These are phyloP conservation scores for Colossoma macropomum DNA, from an alignment of 2,113 vertebrate genomes.

Conservation along the genomic window DNA sequence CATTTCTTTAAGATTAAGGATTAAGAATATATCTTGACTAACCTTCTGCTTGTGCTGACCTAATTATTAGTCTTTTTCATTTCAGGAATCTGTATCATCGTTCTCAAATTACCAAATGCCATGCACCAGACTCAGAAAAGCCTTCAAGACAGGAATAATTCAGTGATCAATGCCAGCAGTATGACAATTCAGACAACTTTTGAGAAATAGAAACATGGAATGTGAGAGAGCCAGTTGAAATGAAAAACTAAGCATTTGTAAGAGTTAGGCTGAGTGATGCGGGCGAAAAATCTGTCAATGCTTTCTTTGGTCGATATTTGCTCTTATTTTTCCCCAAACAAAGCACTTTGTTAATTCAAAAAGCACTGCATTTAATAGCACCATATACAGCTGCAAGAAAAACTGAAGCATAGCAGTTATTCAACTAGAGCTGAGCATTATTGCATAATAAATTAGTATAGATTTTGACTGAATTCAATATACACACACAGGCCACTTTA, in stretches of 20 bases:
- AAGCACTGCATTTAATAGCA: neutral
- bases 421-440: neutral
- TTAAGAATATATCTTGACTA: too few relatives aligned
- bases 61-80: neutral
- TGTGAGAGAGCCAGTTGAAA: neutral
- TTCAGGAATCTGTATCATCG: neutral
- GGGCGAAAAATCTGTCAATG: neutral
- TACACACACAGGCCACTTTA: neutral
- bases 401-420: neutral
- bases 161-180: neutral
- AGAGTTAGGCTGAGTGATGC: neutral
- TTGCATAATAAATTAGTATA: neutral
- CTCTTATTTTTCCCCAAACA: neutral
- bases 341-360: constrained; percentile 3
- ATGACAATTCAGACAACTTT: neutral
- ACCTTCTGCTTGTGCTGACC: too few relatives aligned
- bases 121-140: neutral
- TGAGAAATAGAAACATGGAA: neutral
- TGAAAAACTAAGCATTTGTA: neutral
- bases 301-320: neutral
- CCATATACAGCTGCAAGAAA: neutral
- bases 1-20: too few relatives aligned
- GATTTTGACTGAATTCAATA: neutral
- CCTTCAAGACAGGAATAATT: neutral
- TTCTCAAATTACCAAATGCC: neutral